These are phyloP conservation scores for Cheracebus regulus DNA, from an alignment of 2,797 vertebrate species.

Conservation along the genomic window DNA sequence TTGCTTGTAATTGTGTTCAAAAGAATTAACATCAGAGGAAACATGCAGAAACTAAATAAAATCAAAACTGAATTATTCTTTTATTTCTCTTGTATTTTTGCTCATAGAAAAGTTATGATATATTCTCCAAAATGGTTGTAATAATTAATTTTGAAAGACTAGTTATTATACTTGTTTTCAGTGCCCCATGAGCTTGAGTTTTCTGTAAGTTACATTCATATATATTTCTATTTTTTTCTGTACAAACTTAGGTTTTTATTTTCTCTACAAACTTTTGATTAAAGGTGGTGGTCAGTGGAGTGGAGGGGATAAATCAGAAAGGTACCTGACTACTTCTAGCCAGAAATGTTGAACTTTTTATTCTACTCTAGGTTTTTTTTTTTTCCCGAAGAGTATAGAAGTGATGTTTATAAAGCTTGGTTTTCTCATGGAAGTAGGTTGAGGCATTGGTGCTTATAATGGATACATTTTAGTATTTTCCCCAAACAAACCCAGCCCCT, in stretches of 20 bases:
- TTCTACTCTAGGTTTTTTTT: not conserved
- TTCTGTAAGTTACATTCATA: not conserved
- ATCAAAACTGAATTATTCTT: constrained; percentile 16
- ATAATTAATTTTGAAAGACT: constrained; percentile 27
- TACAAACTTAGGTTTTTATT: constrained; percentile 14
- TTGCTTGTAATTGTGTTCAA: constrained; percentile 43
- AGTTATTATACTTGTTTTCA: not conserved
- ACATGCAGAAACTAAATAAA: not conserved
- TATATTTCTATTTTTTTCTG: not conserved
- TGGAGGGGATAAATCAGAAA: not conserved
- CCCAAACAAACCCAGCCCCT: constrained; percentile 63
- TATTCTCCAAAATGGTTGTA: not conserved
- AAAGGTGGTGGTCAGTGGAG: not conserved
- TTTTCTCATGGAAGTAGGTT: constrained; percentile 52
- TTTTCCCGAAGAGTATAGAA: not conserved
- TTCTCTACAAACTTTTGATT: constrained; percentile 33
- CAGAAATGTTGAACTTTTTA: not conserved
- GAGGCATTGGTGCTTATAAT: constrained; percentile 61
- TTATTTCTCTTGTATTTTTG: not conserved
- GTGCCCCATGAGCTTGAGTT: not conserved
- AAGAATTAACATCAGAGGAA: constrained; percentile 33
- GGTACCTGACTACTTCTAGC: not conserved
- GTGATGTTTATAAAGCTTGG: not conserved
- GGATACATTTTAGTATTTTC: constrained; percentile 77
- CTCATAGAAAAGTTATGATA: not conserved